Evolutionary conservation across 2,888 invertebrate genomes (phyloP), one percentile per base, ranked within the genome.

Genomic region (Drosophila subsilvestris): DNA sequence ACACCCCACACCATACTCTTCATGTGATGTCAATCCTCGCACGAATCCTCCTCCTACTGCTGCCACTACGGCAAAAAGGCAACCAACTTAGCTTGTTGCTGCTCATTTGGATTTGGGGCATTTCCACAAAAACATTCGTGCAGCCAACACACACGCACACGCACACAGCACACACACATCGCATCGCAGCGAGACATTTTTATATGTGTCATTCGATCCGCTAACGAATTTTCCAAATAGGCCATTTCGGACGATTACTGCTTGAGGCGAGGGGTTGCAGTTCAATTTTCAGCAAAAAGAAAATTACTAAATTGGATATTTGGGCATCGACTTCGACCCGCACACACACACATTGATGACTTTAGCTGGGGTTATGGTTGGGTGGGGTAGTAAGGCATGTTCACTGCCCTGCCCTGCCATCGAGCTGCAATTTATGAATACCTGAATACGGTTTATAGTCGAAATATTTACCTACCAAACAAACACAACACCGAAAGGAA

Each of bases 401-500:
- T 7, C 43, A 8, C 44, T 44, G 5, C 29, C 49, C 50, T 25
- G 14, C 25, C 37, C 25, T 6, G 43, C 50, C 43, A 47, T 47
- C 47, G 32, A 53, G 43, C 56, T 56, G 51, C 79, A 75, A 86
- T 88, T 88, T 83, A 88, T 83, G 88, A 83, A 80, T 86, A 80
- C 80, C 84, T 81, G 84, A 80, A 88, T 86, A 80, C 85, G 78
- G 88, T 83, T 83, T 88, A 84, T 76, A 74, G 88, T 86, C 86
- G 66, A 78, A 88, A 84, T 88, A 78, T 88, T 83, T 88, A 80
- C 88, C 80, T 70, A 75, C 61, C 80, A 83, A 82, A 79, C 82
- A 80, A 47, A 83, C 80, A 70, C 72, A 63, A 69, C 63, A 69
- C 74, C 72, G 79, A 76, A 58, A 70, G 60, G 70, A 25, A 25